Evolutionary conservation across 2,888 invertebrate species (phyloP).

Genomic region (Celastrina argiolus): DNA sequence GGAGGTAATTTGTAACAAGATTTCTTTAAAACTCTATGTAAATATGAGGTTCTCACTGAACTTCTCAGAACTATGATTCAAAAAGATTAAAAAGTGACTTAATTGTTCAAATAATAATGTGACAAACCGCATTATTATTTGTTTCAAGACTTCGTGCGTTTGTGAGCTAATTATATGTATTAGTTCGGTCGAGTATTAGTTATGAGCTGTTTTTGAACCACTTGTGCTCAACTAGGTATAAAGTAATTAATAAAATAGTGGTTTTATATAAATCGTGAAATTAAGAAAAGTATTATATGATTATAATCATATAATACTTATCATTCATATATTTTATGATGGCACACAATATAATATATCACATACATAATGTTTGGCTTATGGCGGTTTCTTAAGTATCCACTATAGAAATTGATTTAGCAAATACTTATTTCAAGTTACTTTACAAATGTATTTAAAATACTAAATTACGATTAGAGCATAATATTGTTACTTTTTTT

Average conservation of each 20-base stretch:
- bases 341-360: not conserved
- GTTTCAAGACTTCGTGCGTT: not conserved
- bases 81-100: conserved; percentile 11
- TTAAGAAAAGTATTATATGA: too few species aligned
- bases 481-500: not conserved
- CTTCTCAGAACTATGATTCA: not conserved
- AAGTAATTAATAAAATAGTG: too few species aligned
- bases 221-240: too few species aligned
- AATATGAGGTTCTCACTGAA: not conserved
- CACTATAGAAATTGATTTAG: not conserved
- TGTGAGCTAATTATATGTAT: not conserved
- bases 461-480: too few species aligned
- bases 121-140: not conserved
- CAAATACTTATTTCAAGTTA: not conserved
- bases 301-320: too few species aligned
- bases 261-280: too few species aligned
- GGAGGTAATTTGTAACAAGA: too few species aligned
- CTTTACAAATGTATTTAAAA: not conserved
- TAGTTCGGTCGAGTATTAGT: not conserved
- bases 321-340: too few species aligned
- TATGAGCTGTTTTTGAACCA: not conserved
- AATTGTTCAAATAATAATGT: not conserved
- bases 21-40: too few species aligned
- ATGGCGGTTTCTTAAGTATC: not conserved
- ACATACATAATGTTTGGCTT: too few species aligned